phyloP scores from a whole-genome alignment of 2,888 invertebrate genomes.

The Beris chalybata region DNA sequence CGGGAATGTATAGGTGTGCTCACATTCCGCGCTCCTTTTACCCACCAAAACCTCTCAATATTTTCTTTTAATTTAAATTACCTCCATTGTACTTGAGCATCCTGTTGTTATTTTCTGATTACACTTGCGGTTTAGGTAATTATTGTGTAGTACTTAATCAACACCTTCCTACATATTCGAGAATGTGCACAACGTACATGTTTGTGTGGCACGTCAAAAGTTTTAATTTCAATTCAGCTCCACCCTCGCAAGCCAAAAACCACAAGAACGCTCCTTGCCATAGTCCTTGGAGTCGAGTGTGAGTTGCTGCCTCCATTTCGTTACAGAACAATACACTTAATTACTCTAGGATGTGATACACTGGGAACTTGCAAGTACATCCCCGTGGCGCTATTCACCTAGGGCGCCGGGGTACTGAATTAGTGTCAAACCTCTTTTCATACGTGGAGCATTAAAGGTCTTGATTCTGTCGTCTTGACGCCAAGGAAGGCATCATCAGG shows the following conservation, averaged over 20 bases:
- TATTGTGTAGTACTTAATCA: conserved; percentile 27
- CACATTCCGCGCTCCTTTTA: not conserved
- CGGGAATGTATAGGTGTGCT: not conserved
- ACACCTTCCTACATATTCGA: conserved; percentile 16
- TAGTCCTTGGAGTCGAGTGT: conserved; percentile 20
- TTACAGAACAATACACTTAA: conserved; percentile 33
- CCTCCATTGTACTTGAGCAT: conserved; percentile 15
- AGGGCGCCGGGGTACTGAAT: conserved; percentile 30
- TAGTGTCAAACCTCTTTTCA: conserved; percentile 34
- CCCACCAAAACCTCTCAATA: conserved; percentile 1
- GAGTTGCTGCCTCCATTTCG: conserved; percentile 29
- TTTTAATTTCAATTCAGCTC: conserved; percentile 20
- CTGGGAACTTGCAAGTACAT: conserved; percentile 8
- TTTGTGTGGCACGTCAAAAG: conserved; percentile 9
- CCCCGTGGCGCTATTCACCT: conserved; percentile 26
- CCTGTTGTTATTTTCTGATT: conserved; percentile 20
- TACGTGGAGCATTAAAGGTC: conserved; percentile 21
- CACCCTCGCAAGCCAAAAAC: conserved; percentile 12
- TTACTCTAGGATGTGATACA: conserved; percentile 30
- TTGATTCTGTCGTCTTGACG: conserved; percentile 18
- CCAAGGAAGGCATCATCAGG: conserved; percentile 22
- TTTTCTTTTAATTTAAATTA: conserved; percentile 28
- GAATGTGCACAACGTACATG: not conserved
- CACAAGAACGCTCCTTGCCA: conserved; percentile 24
- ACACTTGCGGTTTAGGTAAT: conserved; percentile 22